Evolutionary conservation across 2,888 invertebrate genomes (phyloP), one percentile per base, ranked within the genome.

Genomic region (Allolobophora icterica): DNA sequence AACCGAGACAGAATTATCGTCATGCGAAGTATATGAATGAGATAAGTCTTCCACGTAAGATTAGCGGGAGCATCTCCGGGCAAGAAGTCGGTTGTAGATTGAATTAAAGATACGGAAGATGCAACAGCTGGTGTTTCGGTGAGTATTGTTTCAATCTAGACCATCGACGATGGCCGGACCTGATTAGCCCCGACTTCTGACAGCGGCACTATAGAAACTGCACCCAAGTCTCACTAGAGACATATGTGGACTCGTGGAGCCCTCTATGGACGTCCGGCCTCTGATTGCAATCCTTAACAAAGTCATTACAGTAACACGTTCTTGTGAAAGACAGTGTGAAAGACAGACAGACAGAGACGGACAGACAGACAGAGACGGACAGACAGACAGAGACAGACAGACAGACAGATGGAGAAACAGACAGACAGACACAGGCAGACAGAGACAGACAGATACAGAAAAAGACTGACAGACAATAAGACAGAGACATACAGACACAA

Each of bases 61-160:
- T 71, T 52, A 71, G n/a, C 71, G n/a, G 1, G 71, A 71, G n/a
- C 71, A n/a, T 71, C 71, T 71, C n/a, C 8, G 8, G 30, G 71
- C 71, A 71, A 71, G 30, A n/a, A 71, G 30, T 71, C 30, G n/a
- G 71, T 71, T n/a, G 71, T 71, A 71, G 71, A 71, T 71, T 71
- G 71, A 71, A 71, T 71, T n/a, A 71, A 1, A n/a, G 71, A n/a
- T 71, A 30, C 30, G 11, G n/a, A 13, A n/a, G 71, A 71, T n/a
- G n/a, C 71, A 71, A n/a, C 71, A 71, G 71, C 71, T 71, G 71
- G 71, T 71, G 71, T n/a, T 71, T 71, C 71, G 30, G 71, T 71
- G 71, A 71, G 71, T 71, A n/a, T 71, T 71, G 71, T 71, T 71
- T 71, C 71, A 71, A 71, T 71, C 71, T 71, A 71, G 71, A n/a